phyloP scores from a whole-genome alignment of 2,797 vertebrate genomes.

The Rhodeus uyekii region DNA sequence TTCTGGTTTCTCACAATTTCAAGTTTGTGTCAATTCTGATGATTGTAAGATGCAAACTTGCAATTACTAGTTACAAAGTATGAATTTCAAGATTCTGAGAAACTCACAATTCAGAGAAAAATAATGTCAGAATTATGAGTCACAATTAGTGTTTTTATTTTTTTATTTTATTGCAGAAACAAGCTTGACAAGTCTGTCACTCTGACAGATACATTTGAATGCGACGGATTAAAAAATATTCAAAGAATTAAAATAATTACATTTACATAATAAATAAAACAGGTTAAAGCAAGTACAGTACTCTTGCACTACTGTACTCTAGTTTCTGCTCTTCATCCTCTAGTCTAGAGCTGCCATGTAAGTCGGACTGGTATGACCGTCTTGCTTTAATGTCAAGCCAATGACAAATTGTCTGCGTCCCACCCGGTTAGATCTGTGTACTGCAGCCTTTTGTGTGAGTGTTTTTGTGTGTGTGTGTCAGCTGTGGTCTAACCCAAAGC shows the following conservation, averaged over 20 bases:
- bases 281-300: neutral
- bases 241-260: neutral
- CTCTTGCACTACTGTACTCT: neutral
- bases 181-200: neutral
- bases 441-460: neutral
- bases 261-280: neutral
- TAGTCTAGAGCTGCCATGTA: neutral
- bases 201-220: neutral
- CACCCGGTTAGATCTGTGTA: constrained; percentile 15
- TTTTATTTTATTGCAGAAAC: neutral
- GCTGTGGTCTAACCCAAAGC: constrained; percentile 10
- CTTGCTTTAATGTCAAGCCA: constrained; percentile 31
- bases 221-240: neutral
- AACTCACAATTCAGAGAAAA: neutral
- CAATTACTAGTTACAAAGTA: too few relatives aligned
- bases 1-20: too few relatives aligned
- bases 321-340: neutral
- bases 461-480: neutral
- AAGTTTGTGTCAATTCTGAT: too few relatives aligned
- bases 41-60: too few relatives aligned
- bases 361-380: neutral
- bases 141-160: neutral
- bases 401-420: constrained; percentile 17
- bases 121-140: neutral
- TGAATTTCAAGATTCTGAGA: too few relatives aligned